Evolutionary conservation across 2,113 vertebrate species (phyloP), one percentile per base, ranked within the genome.

Genomic region (Rhinolophus ferrumequinum): DNA sequence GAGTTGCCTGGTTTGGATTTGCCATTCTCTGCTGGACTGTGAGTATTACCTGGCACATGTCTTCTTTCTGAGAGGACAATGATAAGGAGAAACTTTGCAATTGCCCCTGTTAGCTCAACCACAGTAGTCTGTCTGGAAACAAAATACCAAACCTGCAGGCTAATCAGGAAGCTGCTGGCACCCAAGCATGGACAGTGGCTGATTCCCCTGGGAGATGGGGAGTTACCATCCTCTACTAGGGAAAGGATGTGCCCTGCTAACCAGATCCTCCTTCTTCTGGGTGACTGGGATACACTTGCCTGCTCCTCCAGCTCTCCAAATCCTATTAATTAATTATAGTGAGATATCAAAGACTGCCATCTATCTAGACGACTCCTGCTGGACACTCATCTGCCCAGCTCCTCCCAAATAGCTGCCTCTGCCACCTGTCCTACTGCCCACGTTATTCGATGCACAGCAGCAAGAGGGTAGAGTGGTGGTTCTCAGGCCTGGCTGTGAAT

Each of bases 1-100:
- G 99, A 7, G 98, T 99, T 89, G 98, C 99, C 86, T 99, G 99
- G 99, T 99, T 99, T 98, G 99, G 99, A 72, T 99, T 99, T 98
- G 98, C 99, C 97, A 99, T 99, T 97, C 98, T 99, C 85, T 99
- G 99, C 97, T 99, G 99, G 99, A 98, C 98, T 80, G 99, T 99
- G 95, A 99, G 99, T 99, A 98, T 75, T 96, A 88, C 79, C 69
- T 75, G 58, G 90, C 18, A 14, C 9, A 2, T 22, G 12, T 35
- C 70, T 81, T 84, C 77, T 75, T 77, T 93, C 91, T 81, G 38
- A 88, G 81, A 72, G 13, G 30, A 73, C 18, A 38, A 10, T 41
- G 28, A 70, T 41, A 69, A 89, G 30, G 76, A 89, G 44, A 92
- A 35, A 24, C 3, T 13, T 77, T 22, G 28, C 95, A 35, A 41